Percentiles rank a stretch among this genome's conserved stretches.
Evolutionary conservation across 2,888 invertebrate genomes (phyloP).

Genomic region (Dynastes tityus): DNA sequence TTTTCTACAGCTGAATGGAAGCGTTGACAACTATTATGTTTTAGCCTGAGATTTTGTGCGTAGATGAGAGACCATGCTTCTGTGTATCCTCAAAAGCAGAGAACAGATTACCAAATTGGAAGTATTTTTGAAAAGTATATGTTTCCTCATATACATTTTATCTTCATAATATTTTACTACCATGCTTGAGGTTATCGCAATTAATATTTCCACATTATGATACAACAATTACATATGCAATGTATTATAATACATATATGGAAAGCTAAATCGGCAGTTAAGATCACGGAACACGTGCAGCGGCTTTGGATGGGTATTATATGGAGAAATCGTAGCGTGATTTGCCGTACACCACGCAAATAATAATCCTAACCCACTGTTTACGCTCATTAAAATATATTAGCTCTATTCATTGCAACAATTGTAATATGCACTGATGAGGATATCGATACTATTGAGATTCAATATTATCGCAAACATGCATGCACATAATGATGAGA

Average conservation of each 20-base stretch:
- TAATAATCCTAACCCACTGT: not conserved
- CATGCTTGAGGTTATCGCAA: no score
- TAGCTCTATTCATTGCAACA: not conserved
- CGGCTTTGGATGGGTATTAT: not conserved
- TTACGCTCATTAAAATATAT: constrained; percentile 2
- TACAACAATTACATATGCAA: not conserved
- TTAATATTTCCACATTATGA: no score
- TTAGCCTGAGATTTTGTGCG: no score
- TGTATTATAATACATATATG: not conserved
- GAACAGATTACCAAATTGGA: no score
- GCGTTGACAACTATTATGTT: no score
- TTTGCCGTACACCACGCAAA: not conserved
- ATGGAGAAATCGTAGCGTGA: not conserved
- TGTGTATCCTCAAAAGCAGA: no score
- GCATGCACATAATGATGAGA: no score
- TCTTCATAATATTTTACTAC: no score
- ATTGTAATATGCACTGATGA: not conserved
- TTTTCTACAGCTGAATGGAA: no score
- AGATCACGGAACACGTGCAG: not conserved
- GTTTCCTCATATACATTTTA: no score
- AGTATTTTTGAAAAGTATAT: no score
- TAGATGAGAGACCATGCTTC: no score
- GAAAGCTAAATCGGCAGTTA: not conserved
- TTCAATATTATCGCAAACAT: not conserved
- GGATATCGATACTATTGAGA: not conserved